phyloP scores from a whole-genome alignment of 1,140 invertebrate species.

The Heterodera schachtii region DNA sequence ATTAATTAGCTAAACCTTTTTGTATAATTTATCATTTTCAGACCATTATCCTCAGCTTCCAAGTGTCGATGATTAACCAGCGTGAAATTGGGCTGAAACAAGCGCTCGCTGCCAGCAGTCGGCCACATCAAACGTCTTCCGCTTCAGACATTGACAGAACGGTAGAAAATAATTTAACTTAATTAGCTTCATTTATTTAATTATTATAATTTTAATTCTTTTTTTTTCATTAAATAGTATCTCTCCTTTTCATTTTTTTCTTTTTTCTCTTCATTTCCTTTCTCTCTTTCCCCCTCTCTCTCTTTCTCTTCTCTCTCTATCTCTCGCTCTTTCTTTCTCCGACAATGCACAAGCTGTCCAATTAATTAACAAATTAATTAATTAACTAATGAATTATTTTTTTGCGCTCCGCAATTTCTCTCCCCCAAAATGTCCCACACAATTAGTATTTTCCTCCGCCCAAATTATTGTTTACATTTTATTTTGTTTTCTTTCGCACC shows the following conservation, averaged over 20 bases:
- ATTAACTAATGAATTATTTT: not conserved
- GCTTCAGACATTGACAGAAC: not conserved
- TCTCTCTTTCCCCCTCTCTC: not conserved
- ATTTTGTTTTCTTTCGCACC: not conserved
- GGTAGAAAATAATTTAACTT: not conserved
- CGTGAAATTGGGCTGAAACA: not conserved
- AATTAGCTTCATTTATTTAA: not conserved
- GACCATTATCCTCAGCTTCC: constrained; percentile 65
- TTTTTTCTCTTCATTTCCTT: not conserved
- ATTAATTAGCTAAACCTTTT: too few species aligned
- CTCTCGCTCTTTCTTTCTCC: too few species aligned
- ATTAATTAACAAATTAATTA: not conserved
- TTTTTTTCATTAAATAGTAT: too few species aligned
- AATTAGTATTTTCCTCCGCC: not conserved
- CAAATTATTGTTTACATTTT: not conserved
- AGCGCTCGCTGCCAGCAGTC: not conserved
- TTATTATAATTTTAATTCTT: too few species aligned
- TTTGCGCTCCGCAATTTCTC: not conserved
- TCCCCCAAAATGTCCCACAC: not conserved
- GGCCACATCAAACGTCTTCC: not conserved
- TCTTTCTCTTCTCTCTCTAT: not conserved
- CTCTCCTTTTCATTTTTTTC: not conserved
- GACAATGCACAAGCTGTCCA: too few species aligned
- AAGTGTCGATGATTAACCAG: constrained; percentile 63
- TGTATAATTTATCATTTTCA: constrained; percentile 2